These are phyloP conservation scores for Garrulus glandarius DNA, from an alignment of 2,797 vertebrate genomes.

Conservation along the genomic window DNA sequence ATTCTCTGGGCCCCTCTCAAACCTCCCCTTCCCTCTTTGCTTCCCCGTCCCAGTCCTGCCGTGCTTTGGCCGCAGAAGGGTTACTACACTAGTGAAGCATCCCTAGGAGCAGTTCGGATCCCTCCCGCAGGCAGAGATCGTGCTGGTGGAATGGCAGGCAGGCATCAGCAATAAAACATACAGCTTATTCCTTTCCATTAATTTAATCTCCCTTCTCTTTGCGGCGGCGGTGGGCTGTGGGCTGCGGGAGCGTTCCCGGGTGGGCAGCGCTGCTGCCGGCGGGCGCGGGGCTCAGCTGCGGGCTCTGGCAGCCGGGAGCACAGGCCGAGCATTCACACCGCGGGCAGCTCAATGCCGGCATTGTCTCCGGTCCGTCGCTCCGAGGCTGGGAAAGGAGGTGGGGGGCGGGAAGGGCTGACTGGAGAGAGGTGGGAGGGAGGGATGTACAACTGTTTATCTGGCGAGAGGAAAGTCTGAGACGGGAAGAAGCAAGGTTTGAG, in stretches of 20 bases:
- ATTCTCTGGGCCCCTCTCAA: neutral
- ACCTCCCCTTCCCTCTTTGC: neutral
- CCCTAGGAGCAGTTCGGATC: neutral
- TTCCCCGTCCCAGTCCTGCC: neutral
- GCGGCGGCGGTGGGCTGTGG: neutral
- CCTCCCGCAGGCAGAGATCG: neutral
- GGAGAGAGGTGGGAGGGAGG: neutral
- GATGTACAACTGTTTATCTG: constrained; percentile 34
- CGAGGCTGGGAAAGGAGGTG: constrained; percentile 26
- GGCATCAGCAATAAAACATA: neutral
- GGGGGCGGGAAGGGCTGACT: constrained; percentile 24
- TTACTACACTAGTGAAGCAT: neutral
- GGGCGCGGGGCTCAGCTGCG: constrained; percentile 75
- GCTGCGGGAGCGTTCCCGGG: constrained; percentile 46
- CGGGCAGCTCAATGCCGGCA: constrained; percentile 74
- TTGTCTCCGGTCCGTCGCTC: constrained; percentile 70
- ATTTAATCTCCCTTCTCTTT: neutral
- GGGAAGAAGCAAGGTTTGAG: neutral
- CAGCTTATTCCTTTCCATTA: neutral
- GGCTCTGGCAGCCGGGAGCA: constrained; percentile 63
- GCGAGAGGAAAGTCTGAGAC: constrained; percentile 1
- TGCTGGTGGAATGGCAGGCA: neutral
- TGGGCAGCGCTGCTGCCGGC: constrained; percentile 58
- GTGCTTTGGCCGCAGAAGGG: neutral
- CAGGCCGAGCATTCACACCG: constrained; percentile 75